These are phyloP conservation scores for Heliothis peltigera DNA, from an alignment of 2,888 invertebrate genomes.

Conservation along the genomic window DNA sequence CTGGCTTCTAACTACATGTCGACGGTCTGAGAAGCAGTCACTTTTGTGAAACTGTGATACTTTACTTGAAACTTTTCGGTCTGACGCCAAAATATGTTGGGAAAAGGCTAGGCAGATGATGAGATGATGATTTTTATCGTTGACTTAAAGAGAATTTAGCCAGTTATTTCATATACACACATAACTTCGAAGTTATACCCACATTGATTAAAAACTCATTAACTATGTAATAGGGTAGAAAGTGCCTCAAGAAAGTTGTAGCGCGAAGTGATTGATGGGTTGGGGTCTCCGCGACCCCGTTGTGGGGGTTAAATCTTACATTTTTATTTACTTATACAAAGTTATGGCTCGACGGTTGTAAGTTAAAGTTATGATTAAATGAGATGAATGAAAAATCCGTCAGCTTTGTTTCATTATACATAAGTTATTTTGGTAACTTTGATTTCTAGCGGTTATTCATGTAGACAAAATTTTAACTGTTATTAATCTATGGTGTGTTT, in stretches of 20 bases:
- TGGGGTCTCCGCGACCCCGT: constrained; percentile 9
- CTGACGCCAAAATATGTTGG: too few species aligned
- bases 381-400: constrained; percentile 11
- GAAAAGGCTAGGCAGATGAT: too few species aligned
- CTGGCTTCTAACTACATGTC: too few species aligned
- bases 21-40: too few species aligned
- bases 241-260: constrained; percentile 38
- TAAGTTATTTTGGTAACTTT: not conserved
- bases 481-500: not conserved
- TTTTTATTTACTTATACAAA: constrained; percentile 41
- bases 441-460: not conserved
- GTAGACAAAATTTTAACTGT: not conserved
- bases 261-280: constrained; percentile 44
- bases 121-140: not conserved
- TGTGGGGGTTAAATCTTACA: constrained; percentile 27
- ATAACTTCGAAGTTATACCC: not conserved
- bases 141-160: not conserved
- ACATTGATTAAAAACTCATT: constrained; percentile 39
- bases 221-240: constrained; percentile 14
- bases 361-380: constrained; percentile 19
- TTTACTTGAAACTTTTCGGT: too few species aligned
- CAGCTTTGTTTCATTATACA: constrained; percentile 5
- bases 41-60: too few species aligned
- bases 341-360: constrained; percentile 10
- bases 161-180: not conserved